Evolutionary conservation across 1,140 invertebrate species (phyloP), one percentile per base, ranked within the genome.

Genomic region (Drosophila murphyi): DNA sequence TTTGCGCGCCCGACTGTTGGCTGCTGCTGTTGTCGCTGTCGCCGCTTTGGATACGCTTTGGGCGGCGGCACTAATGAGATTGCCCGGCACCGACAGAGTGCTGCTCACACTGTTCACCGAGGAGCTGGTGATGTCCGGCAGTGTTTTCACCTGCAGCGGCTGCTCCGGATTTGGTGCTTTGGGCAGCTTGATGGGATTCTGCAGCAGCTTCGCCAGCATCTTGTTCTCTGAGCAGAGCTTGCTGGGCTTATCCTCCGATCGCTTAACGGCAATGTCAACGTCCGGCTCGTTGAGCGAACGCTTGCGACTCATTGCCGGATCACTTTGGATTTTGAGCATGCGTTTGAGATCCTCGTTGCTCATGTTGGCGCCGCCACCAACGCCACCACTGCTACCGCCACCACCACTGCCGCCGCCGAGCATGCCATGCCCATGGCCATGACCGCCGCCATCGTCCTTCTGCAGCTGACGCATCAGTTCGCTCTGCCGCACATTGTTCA

Each of bases 211-310:
- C 7, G 97, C 97, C 71, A 98, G 93, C 95, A 98, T 97, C 80
- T 96, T 96, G 93, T 98, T 98, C 82, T 96, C 96, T 91, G 97
- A 95, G 92, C 96, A 96, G 3, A 97, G 93, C 68, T 95, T 95
- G 78, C 95, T 96, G 76, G 94, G 94, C 56, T 94, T 93, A 52
- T 92, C 91, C 57, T 92, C 92, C 2, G 89, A 82, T n/a, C 94
- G 92, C 90, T 95, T 94, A 59, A 92, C 93, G 7, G 92, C 92
- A 39, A 94, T 92, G 61, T 94, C 93, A 55, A 95, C 93, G 54
- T 95, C 95, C 2, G 94, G 93, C 60, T 96, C 95, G 63, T 95
- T 94, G 72, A 95, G 95, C 45, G 96, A 94, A 92, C 96, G 94
- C 92, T 96, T 96, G 86, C 96, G 94, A 70, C 94, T 93, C 81